A percentile compares a stretch with the other conserved stretches of the same genome.
phyloP scores from a whole-genome alignment of 2,888 invertebrate genomes.

The Trachelus tabidus region DNA sequence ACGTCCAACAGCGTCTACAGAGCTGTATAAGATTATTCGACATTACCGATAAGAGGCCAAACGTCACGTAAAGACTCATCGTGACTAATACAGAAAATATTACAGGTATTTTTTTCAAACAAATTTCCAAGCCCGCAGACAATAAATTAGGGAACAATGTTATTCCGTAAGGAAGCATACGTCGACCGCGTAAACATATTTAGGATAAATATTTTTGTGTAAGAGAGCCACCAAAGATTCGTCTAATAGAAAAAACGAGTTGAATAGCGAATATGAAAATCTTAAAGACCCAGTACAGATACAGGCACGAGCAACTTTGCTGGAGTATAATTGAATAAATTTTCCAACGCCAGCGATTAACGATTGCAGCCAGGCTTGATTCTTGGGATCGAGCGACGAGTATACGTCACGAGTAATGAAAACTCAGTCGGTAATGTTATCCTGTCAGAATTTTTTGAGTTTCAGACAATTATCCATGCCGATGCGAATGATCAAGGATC shows the following conservation, averaged over 20 bases:
- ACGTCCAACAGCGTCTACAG: too few species aligned
- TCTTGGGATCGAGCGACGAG: background rate
- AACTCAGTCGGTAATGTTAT: background rate
- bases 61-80: too few species aligned
- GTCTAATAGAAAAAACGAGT: background rate
- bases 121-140: too few species aligned
- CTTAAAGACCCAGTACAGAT: background rate
- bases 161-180: background rate
- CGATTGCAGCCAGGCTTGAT: background rate
- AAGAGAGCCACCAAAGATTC: background rate
- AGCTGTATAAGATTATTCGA: too few species aligned
- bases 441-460: background rate
- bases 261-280: background rate
- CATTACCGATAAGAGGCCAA: too few species aligned
- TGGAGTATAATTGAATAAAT: background rate
- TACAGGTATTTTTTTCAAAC: too few species aligned
- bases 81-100: too few species aligned
- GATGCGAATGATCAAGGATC: background rate
- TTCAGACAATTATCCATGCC: background rate
- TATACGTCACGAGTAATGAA: background rate
- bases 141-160: too few species aligned
- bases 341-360: background rate
- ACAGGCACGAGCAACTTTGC: background rate
- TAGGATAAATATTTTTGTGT: background rate
- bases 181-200: background rate